Evolutionary conservation across 2,113 vertebrate genomes (phyloP).

Genomic region (Nothoprocta pentlandii): DNA sequence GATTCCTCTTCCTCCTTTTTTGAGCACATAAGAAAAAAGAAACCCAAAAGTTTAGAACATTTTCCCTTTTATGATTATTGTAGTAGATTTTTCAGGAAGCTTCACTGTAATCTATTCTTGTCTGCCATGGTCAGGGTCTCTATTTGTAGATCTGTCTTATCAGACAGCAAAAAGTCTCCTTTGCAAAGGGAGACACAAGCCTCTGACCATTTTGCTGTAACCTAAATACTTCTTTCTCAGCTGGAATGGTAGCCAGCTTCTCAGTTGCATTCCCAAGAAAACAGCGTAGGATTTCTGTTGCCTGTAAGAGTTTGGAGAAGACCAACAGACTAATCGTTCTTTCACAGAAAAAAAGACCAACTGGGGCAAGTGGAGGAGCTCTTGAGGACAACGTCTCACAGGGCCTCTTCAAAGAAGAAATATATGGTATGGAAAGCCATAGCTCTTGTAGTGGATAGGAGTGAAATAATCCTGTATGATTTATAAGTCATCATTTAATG

Average conservation of each 20-base stretch:
- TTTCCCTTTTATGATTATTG: neutral
- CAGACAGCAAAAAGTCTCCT: too few relatives aligned
- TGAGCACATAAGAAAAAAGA: neutral
- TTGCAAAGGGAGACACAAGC: neutral
- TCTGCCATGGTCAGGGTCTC: neutral
- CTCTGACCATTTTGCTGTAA: neutral
- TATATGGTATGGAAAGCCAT: neutral
- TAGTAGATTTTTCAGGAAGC: neutral
- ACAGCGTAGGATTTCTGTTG: too few relatives aligned
- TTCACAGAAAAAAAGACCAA: neutral
- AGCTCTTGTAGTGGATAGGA: neutral
- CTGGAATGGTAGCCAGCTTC: neutral
- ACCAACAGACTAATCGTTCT: neutral
- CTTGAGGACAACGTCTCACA: neutral
- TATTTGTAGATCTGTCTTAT: neutral
- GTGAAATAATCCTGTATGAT: neutral
- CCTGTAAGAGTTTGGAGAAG: neutral
- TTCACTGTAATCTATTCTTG: neutral
- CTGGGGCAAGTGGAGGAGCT: neutral
- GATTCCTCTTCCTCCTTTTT: neutral
- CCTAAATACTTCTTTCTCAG: neutral
- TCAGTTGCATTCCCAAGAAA: too few relatives aligned
- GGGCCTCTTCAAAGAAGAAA: neutral
- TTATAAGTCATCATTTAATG: neutral
- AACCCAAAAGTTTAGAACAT: neutral